These are phyloP conservation scores for Ophraella communa DNA, from an alignment of 2,888 invertebrate species.

Conservation along the genomic window DNA sequence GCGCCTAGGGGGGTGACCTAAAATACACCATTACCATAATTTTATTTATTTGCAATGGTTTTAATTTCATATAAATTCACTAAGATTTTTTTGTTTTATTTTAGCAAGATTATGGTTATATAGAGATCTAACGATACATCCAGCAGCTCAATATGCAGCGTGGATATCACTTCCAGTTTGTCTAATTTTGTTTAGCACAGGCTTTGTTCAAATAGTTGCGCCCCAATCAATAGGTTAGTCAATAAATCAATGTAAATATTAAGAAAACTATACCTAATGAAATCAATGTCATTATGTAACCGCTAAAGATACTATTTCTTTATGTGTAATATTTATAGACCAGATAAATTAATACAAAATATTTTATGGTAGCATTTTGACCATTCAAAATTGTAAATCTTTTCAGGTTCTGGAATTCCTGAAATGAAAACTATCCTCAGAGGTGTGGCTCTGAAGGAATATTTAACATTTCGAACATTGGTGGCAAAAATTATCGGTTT, in stretches of 20 bases:
- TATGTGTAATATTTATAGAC: no score
- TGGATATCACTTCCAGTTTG: slow-evolving; percentile 93
- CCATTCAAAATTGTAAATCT: background rate
- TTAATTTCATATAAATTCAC: no score
- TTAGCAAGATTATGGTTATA: slow-evolving; percentile 91
- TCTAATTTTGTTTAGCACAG: slow-evolving; percentile 91
- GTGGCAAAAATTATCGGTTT: slow-evolving; percentile 94
- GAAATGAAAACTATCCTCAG: slow-evolving; percentile 98
- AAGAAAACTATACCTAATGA: no score
- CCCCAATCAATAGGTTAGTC: slow-evolving; percentile 91
- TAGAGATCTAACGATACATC: slow-evolving; percentile 81
- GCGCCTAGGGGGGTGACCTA: no score
- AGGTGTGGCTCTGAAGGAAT: slow-evolving; percentile 96
- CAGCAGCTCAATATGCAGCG: slow-evolving; percentile 87
- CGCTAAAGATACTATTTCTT: no score
- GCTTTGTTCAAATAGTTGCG: slow-evolving; percentile 94
- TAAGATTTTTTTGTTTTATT: slow-evolving; percentile 44
- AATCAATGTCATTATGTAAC: no score
- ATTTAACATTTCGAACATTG: slow-evolving; percentile 91
- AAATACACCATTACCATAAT: no score
- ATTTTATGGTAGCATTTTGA: no score
- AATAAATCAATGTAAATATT: no score
- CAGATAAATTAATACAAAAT: no score
- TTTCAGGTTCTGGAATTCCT: slow-evolving; percentile 92
- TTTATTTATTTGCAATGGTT: no score